A percentile compares a stretch with the other conserved stretches of the same genome.
phyloP scores from a whole-genome alignment of 2,113 vertebrate species.

The Carassius carassius region DNA sequence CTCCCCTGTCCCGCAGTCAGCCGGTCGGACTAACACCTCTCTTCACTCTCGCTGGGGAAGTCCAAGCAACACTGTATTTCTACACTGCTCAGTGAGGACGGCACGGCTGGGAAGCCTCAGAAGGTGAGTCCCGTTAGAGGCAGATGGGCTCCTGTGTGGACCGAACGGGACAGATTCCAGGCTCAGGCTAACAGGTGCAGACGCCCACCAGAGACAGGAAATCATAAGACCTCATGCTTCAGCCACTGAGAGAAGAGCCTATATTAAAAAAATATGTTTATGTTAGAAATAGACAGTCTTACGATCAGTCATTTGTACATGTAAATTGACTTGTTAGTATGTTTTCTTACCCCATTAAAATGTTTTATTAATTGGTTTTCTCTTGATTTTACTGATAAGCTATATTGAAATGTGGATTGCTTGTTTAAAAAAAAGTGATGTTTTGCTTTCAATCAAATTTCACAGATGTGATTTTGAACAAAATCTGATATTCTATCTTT shows the following conservation, averaged over 20 bases:
- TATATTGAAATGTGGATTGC: not conserved
- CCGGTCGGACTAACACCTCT: conserved; percentile 66
- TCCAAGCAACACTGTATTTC: conserved; percentile 33
- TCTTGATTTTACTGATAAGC: not conserved
- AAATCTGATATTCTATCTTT: not conserved
- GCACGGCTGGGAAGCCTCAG: conserved; percentile 15
- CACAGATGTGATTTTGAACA: not conserved
- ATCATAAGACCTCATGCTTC: conserved; percentile 31
- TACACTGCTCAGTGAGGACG: conserved; percentile 17
- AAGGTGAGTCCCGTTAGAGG: conserved; percentile 36
- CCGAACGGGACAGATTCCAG: not conserved
- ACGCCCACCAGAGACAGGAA: conserved; percentile 53
- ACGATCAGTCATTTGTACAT: too few relatives aligned
- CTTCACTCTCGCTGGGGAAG: conserved; percentile 42
- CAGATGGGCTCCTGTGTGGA: conserved; percentile 26
- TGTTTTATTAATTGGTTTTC: not conserved
- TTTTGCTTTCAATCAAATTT: not conserved
- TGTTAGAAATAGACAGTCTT: not conserved
- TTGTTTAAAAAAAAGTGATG: not conserved
- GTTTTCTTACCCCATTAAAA: not conserved
- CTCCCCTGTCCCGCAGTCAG: conserved; percentile 62
- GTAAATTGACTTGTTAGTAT: not conserved
- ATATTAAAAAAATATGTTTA: not conserved
- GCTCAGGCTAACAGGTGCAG: conserved; percentile 71
- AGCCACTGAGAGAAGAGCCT: conserved; percentile 16